Evolutionary conservation across 2,888 invertebrate genomes (phyloP).

Genomic region (Amiota mariae): DNA sequence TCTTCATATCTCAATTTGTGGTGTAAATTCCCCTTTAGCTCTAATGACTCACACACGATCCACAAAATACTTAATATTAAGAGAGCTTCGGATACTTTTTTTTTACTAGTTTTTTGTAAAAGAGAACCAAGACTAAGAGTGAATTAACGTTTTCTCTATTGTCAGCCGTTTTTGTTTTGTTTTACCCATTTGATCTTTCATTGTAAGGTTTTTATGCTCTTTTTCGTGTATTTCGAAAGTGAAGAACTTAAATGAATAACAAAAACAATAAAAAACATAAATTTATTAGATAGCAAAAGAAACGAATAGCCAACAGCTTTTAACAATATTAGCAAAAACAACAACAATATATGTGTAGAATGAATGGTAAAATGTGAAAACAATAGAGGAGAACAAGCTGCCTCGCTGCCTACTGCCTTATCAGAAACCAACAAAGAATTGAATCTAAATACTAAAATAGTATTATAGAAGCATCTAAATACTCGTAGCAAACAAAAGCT

Average conservation of each 20-base stretch:
- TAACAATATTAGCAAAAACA: neutral
- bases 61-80: too few relatives aligned
- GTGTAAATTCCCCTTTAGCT: too few relatives aligned
- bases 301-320: slow-evolving; percentile 8
- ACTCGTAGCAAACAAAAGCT: slow-evolving; percentile 20
- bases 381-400: neutral
- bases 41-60: too few relatives aligned
- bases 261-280: neutral
- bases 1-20: too few relatives aligned
- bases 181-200: neutral
- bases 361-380: slow-evolving; percentile 4
- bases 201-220: neutral
- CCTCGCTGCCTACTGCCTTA: neutral
- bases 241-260: neutral
- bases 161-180: neutral
- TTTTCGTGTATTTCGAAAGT: slow-evolving; percentile 11
- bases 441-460: neutral
- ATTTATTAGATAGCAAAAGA: slow-evolving; percentile 9
- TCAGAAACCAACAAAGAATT: neutral
- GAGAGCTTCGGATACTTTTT: too few relatives aligned
- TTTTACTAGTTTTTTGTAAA: too few relatives aligned
- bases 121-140: too few relatives aligned
- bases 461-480: slow-evolving; percentile 17
- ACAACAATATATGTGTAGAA: neutral
- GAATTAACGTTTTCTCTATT: too few relatives aligned